Conservation (phyloP, 23 tunicate species). For the Corella eumyota region DNA sequence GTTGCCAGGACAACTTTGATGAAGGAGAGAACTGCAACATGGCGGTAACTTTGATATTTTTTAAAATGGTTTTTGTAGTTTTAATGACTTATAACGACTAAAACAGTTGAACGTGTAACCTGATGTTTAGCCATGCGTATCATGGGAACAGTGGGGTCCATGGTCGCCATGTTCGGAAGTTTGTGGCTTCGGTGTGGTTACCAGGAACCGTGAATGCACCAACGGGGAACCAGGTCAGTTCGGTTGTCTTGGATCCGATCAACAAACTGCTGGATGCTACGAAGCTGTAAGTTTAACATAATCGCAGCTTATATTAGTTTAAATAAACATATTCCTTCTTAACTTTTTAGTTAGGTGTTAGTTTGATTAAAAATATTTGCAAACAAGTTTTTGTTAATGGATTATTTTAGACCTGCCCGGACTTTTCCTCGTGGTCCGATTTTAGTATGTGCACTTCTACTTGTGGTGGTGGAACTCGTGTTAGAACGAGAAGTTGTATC, state of each 20-base stretch:
- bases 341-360: too few relatives aligned
- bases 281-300: too few relatives aligned
- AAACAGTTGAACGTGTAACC: too few relatives aligned
- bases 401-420: constrained; percentile 41
- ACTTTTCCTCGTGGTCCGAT: constrained; percentile 21
- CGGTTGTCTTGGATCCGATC: constrained; percentile 24
- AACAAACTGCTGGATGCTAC: constrained; percentile 1
- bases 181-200: constrained; percentile 33
- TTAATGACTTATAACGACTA: too few relatives aligned
- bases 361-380: too few relatives aligned
- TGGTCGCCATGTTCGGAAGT: constrained; percentile 42
- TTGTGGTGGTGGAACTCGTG: constrained; percentile 61
- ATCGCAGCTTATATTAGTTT: too few relatives aligned
- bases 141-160: constrained; percentile 47
- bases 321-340: too few relatives aligned
- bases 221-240: constrained; percentile 32
- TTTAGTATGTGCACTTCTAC: constrained; percentile 30
- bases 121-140: constrained; percentile 24
- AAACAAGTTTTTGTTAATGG: too few relatives aligned
- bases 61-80: too few relatives aligned
- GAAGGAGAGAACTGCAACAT: constrained; percentile 4
- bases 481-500: constrained; percentile 26
- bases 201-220: constrained; percentile 27
- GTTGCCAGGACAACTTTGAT: constrained; percentile 13
- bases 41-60: constrained; percentile 4